These are phyloP conservation scores for Trachemys scripta DNA, from an alignment of 2,113 vertebrate genomes.

Conservation along the genomic window DNA sequence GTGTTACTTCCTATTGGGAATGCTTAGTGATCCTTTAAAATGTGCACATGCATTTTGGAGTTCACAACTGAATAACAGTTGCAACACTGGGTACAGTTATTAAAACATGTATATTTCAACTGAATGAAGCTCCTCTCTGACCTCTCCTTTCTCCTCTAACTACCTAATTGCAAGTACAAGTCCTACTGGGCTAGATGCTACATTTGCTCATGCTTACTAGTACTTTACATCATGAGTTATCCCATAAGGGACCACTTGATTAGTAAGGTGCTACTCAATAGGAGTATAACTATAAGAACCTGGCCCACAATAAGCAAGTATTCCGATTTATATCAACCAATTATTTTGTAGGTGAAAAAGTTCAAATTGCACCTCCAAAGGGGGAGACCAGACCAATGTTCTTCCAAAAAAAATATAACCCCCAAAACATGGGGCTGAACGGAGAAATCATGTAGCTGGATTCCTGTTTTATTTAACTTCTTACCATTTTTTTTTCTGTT, in stretches of 20 bases:
- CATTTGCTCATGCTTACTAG: rapidly evolving
- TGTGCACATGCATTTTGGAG: rapidly evolving
- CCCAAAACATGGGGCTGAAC: neutral
- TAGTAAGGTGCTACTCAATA: neutral
- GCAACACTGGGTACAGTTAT: neutral
- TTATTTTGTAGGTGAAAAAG: neutral
- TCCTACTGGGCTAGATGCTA: neutral
- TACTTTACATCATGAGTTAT: rapidly evolving
- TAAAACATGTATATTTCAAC: neutral
- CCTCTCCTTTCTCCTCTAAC: neutral
- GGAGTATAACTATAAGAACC: neutral
- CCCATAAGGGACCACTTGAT: neutral
- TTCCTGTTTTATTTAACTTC: neutral
- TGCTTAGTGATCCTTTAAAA: neutral
- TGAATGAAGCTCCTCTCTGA: neutral
- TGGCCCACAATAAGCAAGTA: neutral
- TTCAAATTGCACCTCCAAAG: neutral
- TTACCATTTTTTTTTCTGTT: neutral
- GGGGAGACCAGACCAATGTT: rapidly evolving
- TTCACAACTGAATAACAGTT: neutral
- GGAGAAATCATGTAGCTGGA: neutral
- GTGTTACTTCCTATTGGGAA: neutral
- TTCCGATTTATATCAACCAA: neutral
- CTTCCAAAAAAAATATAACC: neutral
- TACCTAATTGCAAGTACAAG: neutral